These are phyloP conservation scores for Tolmerus cingulatus DNA, from an alignment of 2,888 invertebrate species.

Conservation along the genomic window DNA sequence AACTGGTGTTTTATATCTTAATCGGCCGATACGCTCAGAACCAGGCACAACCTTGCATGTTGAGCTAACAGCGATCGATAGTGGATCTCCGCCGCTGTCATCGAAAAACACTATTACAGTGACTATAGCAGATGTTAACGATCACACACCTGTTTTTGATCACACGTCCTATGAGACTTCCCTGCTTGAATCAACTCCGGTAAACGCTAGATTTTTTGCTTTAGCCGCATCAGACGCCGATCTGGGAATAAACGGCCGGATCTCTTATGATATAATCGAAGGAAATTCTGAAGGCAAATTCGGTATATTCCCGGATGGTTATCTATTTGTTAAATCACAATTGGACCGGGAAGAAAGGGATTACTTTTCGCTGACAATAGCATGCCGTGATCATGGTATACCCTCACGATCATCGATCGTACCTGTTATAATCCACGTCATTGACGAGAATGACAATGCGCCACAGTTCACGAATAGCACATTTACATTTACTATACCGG, in stretches of 20 bases:
- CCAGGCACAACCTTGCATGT: conserved; percentile 76
- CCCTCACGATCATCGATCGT: conserved; percentile 84
- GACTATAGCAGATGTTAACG: conserved; percentile 87
- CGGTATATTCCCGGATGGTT: conserved; percentile 95
- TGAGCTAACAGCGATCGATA: conserved; percentile 87
- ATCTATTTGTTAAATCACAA: conserved; percentile 83
- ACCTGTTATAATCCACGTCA: conserved; percentile 89
- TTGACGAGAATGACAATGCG: conserved; percentile 96
- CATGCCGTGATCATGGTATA: conserved; percentile 81
- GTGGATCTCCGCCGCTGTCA: conserved; percentile 77
- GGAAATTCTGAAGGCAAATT: conserved; percentile 88
- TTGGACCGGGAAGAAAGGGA: conserved; percentile 91
- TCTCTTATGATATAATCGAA: conserved; percentile 83
- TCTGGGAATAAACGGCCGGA: conserved; percentile 79
- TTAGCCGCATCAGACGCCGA: conserved; percentile 90
- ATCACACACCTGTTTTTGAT: conserved; percentile 94
- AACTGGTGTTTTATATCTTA: conserved; percentile 88
- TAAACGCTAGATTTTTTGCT: conserved; percentile 90
- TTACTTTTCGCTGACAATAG: conserved; percentile 88
- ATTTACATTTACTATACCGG: conserved; percentile 88
- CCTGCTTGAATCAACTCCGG: conserved; percentile 85
- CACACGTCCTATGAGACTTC: conserved; percentile 93
- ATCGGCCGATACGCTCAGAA: conserved; percentile 78
- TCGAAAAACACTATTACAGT: conserved; percentile 78
- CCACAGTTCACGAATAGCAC: conserved; percentile 91